Evolutionary conservation across 2,888 invertebrate genomes (phyloP), one percentile per base, ranked within the genome.

Genomic region (Geotrupes spiniger): DNA sequence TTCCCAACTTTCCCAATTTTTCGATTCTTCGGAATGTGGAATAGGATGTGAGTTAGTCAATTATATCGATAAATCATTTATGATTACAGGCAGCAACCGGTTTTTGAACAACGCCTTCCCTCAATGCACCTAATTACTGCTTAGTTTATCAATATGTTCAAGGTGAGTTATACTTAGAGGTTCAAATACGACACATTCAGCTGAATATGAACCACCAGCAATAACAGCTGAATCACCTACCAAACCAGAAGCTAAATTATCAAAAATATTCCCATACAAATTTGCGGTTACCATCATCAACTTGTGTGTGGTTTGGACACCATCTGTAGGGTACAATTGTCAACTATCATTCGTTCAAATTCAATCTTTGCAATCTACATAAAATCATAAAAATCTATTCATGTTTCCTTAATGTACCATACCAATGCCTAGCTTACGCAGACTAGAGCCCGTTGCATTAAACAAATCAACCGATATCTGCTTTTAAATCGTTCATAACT

Each of bases 271-370:
- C 46, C 99, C 99, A 73, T 99, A 99, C 56, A 99, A 78, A 77
- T 99, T 99, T 8, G 97, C 97, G 62, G 94, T 92, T 12, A 98
- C 91, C 89, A 98, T 89, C 98, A 73, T 99, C 98, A 75, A 99
- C 99, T 76, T 98, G 98, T 71, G n/a, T 93, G 89, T 1, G 99
- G 98, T 73, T 93, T 90, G 1, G 95, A 89, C 0, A 97, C 98
- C 84, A 99, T 86, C 78, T 98, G 98, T 98, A 99, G 99, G 41
- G 96, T 97, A 67, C 93, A 92, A 76, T 99, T 99, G 76, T 99
- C 99, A 27, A 99, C 94, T 64, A 99, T 99, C 97, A 99, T 97
- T 64, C 87, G 86, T 70, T 95, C 94, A 75, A 94, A 95, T 66
- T 94, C 79, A 64, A 99, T 92, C 67, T 89, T 90, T 0, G 96